A percentile compares a stretch with the other conserved stretches of the same genome.
Evolutionary conservation across 2,797 vertebrate species (phyloP).

Genomic region (Podargus strigoides): DNA sequence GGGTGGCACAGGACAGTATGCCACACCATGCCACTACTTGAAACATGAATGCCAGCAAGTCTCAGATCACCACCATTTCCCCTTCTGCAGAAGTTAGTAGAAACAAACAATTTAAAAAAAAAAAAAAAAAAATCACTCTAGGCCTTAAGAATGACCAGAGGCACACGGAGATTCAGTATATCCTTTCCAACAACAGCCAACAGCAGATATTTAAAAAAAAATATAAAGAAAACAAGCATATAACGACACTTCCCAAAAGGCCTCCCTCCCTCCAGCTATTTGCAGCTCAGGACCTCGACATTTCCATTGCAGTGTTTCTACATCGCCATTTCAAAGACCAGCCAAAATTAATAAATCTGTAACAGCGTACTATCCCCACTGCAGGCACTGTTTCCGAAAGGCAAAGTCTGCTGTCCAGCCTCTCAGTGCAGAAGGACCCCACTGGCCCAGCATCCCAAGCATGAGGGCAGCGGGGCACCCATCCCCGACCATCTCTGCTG

Average conservation of each 20-base stretch:
- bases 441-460: fast-evolving
- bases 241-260: not conserved
- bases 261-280: not conserved
- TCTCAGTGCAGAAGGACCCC: not conserved
- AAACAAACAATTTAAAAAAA: not conserved
- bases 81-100: not conserved
- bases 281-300: not conserved
- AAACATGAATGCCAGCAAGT: not conserved
- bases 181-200: not conserved
- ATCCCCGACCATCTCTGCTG: not conserved
- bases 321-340: not conserved
- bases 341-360: not conserved
- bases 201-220: not conserved
- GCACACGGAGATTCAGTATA: fast-evolving
- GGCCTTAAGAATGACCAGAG: not conserved
- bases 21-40: not conserved
- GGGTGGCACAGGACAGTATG: not conserved
- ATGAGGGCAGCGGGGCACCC: not conserved
- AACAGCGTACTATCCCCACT: not conserved
- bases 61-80: not conserved
- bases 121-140: not conserved
- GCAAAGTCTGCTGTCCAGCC: not conserved
- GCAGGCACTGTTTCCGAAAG: not conserved
- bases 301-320: not conserved
- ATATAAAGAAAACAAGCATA: not conserved